Base-by-base conservation (phyloP, 2,113 vertebrate species). In the Poeciliopsis occidentalis region DNA sequence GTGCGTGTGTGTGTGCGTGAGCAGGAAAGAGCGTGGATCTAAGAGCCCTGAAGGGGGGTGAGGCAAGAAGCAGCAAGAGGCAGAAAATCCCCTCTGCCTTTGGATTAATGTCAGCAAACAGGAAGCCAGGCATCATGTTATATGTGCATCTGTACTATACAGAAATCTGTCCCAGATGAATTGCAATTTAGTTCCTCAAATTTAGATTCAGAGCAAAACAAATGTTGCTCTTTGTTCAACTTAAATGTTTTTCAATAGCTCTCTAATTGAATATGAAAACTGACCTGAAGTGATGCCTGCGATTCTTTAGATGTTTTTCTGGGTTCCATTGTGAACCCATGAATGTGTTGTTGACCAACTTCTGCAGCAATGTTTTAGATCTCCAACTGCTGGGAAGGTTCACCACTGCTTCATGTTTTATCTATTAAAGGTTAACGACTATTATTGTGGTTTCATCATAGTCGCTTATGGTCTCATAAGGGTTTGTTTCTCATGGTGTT, bases 61-160 rank as follows among this genome's bases (percentile, higher is more conserved):
- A 92, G 90, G 91, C 91, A 93, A 92, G 92, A 92, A 89, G 85
- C 91, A 91, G 92, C 90, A 91, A 93, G 92, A 92, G 85, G 86
- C 87, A 90, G 78, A 91, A 92, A 90, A 92, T 92, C 88, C 89
- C 89, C 34, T 71, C 86, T 86, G 88, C 85, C 83, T 83, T 90
- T 88, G 89, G 92, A 93, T 93, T 93, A 92, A 85, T 91, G 90
- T 93, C 90, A 93, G 83, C 85, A 72, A 83, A 85, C 86, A 85
- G 88, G 88, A 91, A 89, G 88, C 82, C 73, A 51, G 77, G 83
- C 89, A 76, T 47, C 64, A 57, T 60, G 88, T 81, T 85, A 62
- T 79, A 73, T 81, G 86, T 81, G 68, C 74, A 75, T 78, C 85
- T 79, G 75, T 85, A 69, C 64, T 37, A 82, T 77, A 84, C 76